A percentile compares a stretch with the other conserved stretches of the same genome.
Conservation (phyloP, 2,888 invertebrate genomes). For the Epinotia bilunana region DNA sequence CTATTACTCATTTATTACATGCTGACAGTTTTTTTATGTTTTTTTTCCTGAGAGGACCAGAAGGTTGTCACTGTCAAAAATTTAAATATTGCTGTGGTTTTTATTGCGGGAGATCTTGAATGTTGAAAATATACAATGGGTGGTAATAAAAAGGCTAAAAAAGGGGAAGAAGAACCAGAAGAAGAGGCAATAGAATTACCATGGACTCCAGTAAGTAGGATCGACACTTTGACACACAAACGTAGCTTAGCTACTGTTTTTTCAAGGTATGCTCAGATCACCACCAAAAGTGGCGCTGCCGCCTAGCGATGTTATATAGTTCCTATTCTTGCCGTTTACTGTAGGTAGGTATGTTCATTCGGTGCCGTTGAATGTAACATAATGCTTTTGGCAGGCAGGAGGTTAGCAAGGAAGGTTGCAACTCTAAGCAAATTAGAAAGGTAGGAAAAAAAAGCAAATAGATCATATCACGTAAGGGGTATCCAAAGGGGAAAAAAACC, state of each 20-base stretch:
- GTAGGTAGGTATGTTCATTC: too few relatives aligned
- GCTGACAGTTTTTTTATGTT: neutral
- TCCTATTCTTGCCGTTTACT: too few relatives aligned
- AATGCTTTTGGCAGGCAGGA: too few relatives aligned
- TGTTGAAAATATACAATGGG: constrained; percentile 9
- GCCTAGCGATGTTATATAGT: neutral
- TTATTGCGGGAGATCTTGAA: neutral
- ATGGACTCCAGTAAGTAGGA: constrained; percentile 19
- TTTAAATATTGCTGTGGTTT: neutral
- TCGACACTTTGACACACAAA: neutral
- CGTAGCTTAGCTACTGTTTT: neutral
- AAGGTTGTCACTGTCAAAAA: constrained; percentile 9
- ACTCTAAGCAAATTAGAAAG: too few relatives aligned
- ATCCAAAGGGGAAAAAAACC: too few relatives aligned
- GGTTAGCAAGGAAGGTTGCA: too few relatives aligned
- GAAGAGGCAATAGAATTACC: constrained; percentile 16
- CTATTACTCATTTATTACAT: neutral
- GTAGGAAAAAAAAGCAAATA: too few relatives aligned
- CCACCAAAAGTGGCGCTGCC: neutral
- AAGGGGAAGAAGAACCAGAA: neutral
- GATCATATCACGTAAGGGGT: too few relatives aligned
- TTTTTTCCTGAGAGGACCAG: neutral
- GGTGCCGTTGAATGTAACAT: too few relatives aligned
- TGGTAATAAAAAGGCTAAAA: neutral
- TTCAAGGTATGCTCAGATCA: neutral